Evolutionary conservation across 2,888 invertebrate genomes (phyloP).

Genomic region (Oscheius sp.): DNA sequence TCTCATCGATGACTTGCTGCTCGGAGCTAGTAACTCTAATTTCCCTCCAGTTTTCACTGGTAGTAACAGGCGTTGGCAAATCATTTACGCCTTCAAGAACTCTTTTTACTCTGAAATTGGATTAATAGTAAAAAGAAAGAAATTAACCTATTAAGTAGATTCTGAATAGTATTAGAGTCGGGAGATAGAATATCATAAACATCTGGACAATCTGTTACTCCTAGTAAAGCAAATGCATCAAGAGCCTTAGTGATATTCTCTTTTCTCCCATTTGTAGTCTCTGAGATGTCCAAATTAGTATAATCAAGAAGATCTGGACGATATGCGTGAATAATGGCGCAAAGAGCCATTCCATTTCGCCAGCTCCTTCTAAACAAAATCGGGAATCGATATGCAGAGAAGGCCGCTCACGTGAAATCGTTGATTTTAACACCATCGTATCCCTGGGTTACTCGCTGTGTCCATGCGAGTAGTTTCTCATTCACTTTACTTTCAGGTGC

Average conservation of each 20-base stretch:
- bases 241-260: conserved; percentile 54
- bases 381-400: background rate
- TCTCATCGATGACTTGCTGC: conserved; percentile 48
- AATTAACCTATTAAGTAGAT: conserved; percentile 33
- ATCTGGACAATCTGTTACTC: conserved; percentile 48
- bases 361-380: conserved; percentile 65
- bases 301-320: conserved; percentile 57
- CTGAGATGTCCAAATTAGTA: conserved; percentile 53
- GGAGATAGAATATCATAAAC: conserved; percentile 49
- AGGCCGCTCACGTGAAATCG: conserved; percentile 58
- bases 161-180: conserved; percentile 40
- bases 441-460: conserved; percentile 55
- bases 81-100: conserved; percentile 43
- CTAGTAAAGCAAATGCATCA: conserved; percentile 33
- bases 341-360: conserved; percentile 64
- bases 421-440: conserved; percentile 55
- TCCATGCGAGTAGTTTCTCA: conserved; percentile 58
- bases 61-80: conserved; percentile 37
- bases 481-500: conserved; percentile 45
- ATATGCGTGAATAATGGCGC: conserved; percentile 65
- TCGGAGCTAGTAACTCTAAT: conserved; percentile 52
- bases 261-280: conserved; percentile 50
- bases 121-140: background rate
- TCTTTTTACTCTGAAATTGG: conserved; percentile 33
- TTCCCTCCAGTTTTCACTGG: conserved; percentile 51